Base-by-base conservation (phyloP, 2,797 vertebrate genomes). In the Neostethus bicornis region DNA sequence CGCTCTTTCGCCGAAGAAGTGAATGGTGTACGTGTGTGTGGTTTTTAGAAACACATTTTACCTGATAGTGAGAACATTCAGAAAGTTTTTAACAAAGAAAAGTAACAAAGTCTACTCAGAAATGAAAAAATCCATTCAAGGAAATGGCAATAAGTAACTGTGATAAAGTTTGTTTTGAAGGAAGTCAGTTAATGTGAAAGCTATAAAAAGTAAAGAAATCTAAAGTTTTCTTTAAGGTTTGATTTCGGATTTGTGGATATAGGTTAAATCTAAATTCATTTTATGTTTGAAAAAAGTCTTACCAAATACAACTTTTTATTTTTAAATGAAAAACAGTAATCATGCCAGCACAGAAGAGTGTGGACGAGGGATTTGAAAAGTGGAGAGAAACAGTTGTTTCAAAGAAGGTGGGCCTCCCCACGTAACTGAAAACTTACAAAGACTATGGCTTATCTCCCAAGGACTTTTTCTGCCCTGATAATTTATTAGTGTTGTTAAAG, bases 171-270 rank as follows among this genome's bases (percentile, higher is more conserved):
- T 55, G 24, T 14, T 2, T 23, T 17, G 41, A 47, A 41, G 20
- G 11, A 61, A 49, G 28, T 6, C 9, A 44, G 41, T 67, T 29
- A 44, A 47, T 12, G n/a, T 16, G 11, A 10, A 19, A 37, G 48
- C 12, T 34, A 48, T 69, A 52, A 79, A 71, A 65, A 69, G 13
- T 65, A 51, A 32, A 12, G 46, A 19, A 13, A 25, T 29, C 51
- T 43, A 56, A 39, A 60, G 49, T 49, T 59, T 17, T 19, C 19
- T 57, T 13, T 2, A 14, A 5, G 7, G 61, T 66, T 71, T 69
- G 66, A 70, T 67, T 61, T 6, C 60, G 66, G 7, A 20, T 34
- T 65, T 39, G 29, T 17, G 1, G 9, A 19, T 42, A 28, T 19
- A 13, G 1, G 11, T n/a, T n/a, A n/a, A n/a, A n/a, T n/a, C n/a